A percentile compares a stretch with the other conserved stretches of the same genome.
These are phyloP conservation scores for Halcyon senegalensis DNA, from an alignment of 2,113 vertebrate genomes.

Conservation along the genomic window DNA sequence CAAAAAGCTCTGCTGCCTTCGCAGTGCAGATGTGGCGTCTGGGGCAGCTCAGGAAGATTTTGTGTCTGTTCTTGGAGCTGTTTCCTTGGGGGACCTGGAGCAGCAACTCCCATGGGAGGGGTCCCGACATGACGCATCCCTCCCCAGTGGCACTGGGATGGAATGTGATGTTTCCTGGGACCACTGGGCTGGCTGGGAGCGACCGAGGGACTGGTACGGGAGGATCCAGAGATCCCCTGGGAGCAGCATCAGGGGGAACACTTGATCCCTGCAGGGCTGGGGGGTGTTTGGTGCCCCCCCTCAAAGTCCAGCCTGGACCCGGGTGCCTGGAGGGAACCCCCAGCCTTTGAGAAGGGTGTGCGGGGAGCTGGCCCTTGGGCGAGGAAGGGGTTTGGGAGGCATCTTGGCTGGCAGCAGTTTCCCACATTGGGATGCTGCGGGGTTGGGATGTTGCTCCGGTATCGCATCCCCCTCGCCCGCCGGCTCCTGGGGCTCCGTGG, in stretches of 20 bases:
- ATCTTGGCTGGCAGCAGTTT: background rate
- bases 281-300: background rate
- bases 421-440: background rate
- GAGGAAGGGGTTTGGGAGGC: background rate
- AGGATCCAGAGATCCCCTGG: background rate
- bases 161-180: background rate
- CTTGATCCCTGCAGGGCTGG: background rate
- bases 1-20: background rate
- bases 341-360: background rate
- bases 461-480: accelerated
- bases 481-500: background rate
- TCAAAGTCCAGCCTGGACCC: background rate
- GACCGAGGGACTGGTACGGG: accelerated
- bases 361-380: accelerated
- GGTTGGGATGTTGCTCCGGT: accelerated
- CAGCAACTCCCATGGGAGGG: background rate
- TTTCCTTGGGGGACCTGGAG: background rate
- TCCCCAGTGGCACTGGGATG: background rate
- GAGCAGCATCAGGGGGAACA: accelerated
- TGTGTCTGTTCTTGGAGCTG: background rate
- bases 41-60: background rate
- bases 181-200: accelerated
- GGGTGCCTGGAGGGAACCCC: background rate
- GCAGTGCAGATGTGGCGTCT: background rate
- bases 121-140: accelerated